These are phyloP conservation scores for Zygogramma bicolorata DNA, from an alignment of 2,888 invertebrate species.

Conservation along the genomic window DNA sequence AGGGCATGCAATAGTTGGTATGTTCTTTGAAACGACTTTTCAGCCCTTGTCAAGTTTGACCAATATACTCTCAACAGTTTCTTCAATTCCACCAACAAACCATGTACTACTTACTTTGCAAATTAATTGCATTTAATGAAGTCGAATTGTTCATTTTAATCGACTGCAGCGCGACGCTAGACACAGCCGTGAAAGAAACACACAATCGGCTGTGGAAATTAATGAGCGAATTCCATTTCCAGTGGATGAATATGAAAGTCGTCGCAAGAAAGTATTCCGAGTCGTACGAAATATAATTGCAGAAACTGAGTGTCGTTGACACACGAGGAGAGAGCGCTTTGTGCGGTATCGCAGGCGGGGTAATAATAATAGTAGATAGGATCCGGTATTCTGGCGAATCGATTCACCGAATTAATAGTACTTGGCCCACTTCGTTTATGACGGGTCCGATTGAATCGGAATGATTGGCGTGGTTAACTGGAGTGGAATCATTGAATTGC, in stretches of 20 bases:
- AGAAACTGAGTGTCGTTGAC: conserved; percentile 22
- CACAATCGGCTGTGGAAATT: background rate
- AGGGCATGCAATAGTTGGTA: too few species aligned
- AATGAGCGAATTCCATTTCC: conserved; percentile 27
- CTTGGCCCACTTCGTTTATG: background rate
- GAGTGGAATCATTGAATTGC: too few species aligned
- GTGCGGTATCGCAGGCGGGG: background rate
- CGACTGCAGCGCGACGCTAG: background rate
- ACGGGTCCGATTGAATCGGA: too few species aligned
- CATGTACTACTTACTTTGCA: too few species aligned
- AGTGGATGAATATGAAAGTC: conserved; percentile 32
- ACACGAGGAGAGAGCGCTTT: background rate
- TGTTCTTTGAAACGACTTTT: too few species aligned
- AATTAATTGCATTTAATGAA: background rate
- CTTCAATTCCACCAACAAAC: too few species aligned
- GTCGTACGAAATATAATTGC: conserved; percentile 13
- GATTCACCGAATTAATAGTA: background rate
- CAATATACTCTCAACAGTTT: too few species aligned
- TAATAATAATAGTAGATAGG: background rate
- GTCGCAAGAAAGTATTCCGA: conserved; percentile 19
- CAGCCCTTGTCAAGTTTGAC: too few species aligned
- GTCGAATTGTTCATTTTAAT: background rate
- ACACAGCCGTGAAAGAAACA: background rate
- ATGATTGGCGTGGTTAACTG: too few species aligned
- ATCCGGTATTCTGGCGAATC: background rate